Conservation (phyloP, 2,888 invertebrate genomes). For the Stenoptilia bipunctidactyla region DNA sequence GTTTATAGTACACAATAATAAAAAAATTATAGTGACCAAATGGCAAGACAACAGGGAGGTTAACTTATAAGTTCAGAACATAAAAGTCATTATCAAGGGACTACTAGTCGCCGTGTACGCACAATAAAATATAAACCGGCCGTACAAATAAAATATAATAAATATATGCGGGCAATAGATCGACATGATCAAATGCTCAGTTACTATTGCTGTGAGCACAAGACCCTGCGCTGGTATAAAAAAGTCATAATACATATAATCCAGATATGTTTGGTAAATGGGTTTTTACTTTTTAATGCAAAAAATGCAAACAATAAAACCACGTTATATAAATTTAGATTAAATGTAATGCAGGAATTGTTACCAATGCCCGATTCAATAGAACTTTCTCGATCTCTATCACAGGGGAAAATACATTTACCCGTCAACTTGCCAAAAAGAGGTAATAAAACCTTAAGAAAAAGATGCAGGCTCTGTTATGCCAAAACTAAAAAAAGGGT, state of each 20-base stretch:
- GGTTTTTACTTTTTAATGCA: conserved; percentile 8
- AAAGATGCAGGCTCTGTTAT: conserved; percentile 3
- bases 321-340: conserved; percentile 11
- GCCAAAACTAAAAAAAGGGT: conserved; percentile 2
- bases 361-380: too few relatives aligned
- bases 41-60: conserved; percentile 10
- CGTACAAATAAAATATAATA: conserved; percentile 7
- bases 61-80: not conserved
- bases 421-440: conserved; percentile 3
- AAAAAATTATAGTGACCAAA: not conserved
- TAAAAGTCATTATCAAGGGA: conserved; percentile 6
- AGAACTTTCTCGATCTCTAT: too few relatives aligned
- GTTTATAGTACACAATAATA: conserved; percentile 5
- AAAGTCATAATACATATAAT: conserved; percentile 15
- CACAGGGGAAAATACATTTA: conserved; percentile 5
- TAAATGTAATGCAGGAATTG: not conserved
- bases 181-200: conserved; percentile 12
- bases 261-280: conserved; percentile 14
- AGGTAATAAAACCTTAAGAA: conserved; percentile 1
- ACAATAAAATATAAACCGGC: conserved; percentile 7
- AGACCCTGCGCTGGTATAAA: conserved; percentile 17
- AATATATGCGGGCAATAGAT: conserved; percentile 6
- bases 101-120: conserved; percentile 10
- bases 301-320: conserved; percentile 8
- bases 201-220: conserved; percentile 13